Evolutionary conservation across 2,113 vertebrate genomes (phyloP), one percentile per base, ranked within the genome.

Genomic region (Cathartes aura): DNA sequence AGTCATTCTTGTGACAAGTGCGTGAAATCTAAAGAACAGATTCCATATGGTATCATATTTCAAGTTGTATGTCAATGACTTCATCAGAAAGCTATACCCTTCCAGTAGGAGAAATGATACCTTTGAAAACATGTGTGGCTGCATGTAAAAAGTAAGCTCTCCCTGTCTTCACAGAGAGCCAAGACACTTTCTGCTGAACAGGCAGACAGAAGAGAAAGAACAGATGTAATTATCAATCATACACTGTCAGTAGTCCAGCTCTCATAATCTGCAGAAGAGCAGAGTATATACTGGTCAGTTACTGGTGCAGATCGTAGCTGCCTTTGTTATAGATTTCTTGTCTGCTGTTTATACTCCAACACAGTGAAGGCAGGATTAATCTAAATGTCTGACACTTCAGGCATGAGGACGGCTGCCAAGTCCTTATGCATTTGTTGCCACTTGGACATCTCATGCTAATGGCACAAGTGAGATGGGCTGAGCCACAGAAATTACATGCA

Each of bases 221-320:
- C 96, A 97, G 97, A 97, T 97, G 96, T 96, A 97, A 97, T 97
- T 97, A 97, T 97, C 96, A 97, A 97, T 97, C 96, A 97, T 84
- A 93, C 24, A 91, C 81, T 96, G 93, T 93, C 96, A 74, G 82
- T 96, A 95, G 43, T 43, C 64, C 36, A 82, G 56, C 47, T 96
- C 45, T 72, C 47, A 84, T 73, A 70, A 92, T 89, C 66, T 95
- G 53, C 66, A 85, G 83, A 93, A 90, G 27, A 92, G 19, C 52
- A 82, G 45, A 91, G 55, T 59, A 43, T 27, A 79, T 66, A 92
- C 48, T 75, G 91, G 95, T 87, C 89, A 84, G 83, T 91, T 45
- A 87, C 59, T 79, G 74, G 56, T 91, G 76, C 91, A 96, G 45
- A 85, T 32, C 6, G 5, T 91, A 84, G 52, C 66, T 93, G 76